phyloP scores from a whole-genome alignment of 2,113 vertebrate genomes.

The Desmodus rotundus region DNA sequence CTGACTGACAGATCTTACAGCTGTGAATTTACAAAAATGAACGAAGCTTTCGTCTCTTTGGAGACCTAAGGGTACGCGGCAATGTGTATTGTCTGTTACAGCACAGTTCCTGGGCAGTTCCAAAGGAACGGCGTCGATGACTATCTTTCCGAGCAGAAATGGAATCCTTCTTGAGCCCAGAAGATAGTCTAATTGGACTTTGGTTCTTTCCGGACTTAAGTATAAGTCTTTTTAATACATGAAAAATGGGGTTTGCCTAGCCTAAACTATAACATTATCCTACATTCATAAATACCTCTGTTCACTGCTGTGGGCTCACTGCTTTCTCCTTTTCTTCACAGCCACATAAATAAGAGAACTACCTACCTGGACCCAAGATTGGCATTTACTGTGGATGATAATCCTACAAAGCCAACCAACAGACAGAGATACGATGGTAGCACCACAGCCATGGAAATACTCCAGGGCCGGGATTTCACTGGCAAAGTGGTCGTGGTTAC shows the following conservation, averaged over 20 bases:
- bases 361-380: constrained; percentile 97
- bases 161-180: background rate
- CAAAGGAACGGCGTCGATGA: background rate
- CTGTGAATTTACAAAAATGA: no score
- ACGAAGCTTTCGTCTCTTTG: background rate
- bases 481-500: constrained; percentile 91
- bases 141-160: background rate
- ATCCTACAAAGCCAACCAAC: constrained; percentile 85
- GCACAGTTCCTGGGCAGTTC: background rate
- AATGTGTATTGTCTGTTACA: background rate
- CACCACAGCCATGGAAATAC: constrained; percentile 92
- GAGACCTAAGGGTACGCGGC: background rate
- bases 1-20: background rate
- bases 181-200: background rate
- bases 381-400: constrained; percentile 96
- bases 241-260: background rate
- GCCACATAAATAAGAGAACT: constrained; percentile 96
- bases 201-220: background rate
- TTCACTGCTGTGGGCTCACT: background rate
- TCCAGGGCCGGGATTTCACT: constrained; percentile 92
- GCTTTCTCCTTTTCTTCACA: constrained; percentile 73
- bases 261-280: background rate
- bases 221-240: background rate
- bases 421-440: constrained; percentile 93
- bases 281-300: background rate